Evolutionary conservation across 1,140 invertebrate genomes (phyloP), one percentile per base, ranked within the genome.

Genomic region (Choristoneura fumiferana): DNA sequence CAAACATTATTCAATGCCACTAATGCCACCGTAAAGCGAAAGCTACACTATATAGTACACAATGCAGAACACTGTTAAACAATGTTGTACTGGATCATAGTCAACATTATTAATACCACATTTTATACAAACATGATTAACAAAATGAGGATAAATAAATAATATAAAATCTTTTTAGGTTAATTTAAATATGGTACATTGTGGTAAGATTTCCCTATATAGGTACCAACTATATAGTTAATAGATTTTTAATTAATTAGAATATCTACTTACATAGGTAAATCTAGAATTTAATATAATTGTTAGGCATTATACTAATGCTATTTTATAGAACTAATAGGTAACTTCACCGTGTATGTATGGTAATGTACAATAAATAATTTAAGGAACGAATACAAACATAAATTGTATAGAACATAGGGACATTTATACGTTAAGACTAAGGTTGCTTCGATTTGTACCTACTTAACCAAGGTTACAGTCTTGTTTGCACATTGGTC

Each of bases 401-500:
- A 56, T 59, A 53, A 36, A 53, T n/a, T n/a, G n/a, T n/a, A n/a
- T n/a, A n/a, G n/a, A 43, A 18, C 40, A n/a, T n/a, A n/a, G n/a
- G n/a, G n/a, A n/a, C n/a, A n/a, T n/a, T n/a, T 43, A 17, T 17
- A 18, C 40, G 17, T 43, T 43, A 4, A 43, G 12, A 36, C 10
- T 35, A 35, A 17, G 9, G 33, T 15, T 54, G 13, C 59, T 74
- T 65, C 22, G 38, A 60, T 87, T 87, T 87, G 84, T 84, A 87
- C n/a, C n/a, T n/a, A n/a, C 84, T 87, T 75, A 81, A 45, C 75
- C 67, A 76, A 78, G 61, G 67, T 54, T 54, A 81, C 82, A 87
- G 84, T 87, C 84, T 87, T 85, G 73, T 76, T 77, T 76, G 73
- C 58, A 73, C 70, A 83, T 87, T 84, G 84, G 81, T 84, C 81